Conservation (phyloP, 2,888 invertebrate species). For the Acanthacorydalis orientalis region DNA sequence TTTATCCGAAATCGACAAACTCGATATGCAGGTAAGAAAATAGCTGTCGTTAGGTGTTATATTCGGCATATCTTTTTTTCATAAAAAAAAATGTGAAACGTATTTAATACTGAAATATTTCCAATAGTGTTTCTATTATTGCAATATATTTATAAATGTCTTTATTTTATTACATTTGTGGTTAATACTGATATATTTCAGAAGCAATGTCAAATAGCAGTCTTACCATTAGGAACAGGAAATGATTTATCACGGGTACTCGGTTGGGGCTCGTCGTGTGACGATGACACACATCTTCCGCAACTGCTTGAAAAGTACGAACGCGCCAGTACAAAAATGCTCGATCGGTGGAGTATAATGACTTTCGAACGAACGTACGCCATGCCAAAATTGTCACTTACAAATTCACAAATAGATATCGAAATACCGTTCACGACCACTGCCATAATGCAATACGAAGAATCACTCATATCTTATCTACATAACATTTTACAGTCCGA, state of each 20-base stretch:
- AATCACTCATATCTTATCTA: constrained; percentile 60
- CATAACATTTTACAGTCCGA: constrained; percentile 75
- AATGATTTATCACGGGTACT: constrained; percentile 90
- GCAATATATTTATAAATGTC: neutral
- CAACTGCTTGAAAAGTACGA: constrained; percentile 87
- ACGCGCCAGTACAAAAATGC: constrained; percentile 92
- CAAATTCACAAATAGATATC: constrained; percentile 14
- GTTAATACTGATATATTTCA: constrained; percentile 20
- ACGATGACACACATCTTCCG: constrained; percentile 86
- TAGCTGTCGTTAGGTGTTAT: neutral
- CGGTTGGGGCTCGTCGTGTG: constrained; percentile 94
- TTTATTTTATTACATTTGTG: neutral
- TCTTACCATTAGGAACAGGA: constrained; percentile 88
- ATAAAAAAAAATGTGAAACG: too few relatives aligned
- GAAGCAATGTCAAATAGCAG: constrained; percentile 89
- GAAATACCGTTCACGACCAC: constrained; percentile 26
- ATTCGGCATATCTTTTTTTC: too few relatives aligned
- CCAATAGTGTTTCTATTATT: too few relatives aligned
- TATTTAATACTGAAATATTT: too few relatives aligned
- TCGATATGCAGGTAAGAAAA: constrained; percentile 80
- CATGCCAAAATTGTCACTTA: constrained; percentile 35
- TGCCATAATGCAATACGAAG: constrained; percentile 47
- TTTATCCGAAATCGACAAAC: constrained; percentile 83
- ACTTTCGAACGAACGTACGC: constrained; percentile 67
- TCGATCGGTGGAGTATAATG: constrained; percentile 96